Percentiles rank a stretch among this genome's conserved stretches.
These are phyloP conservation scores for Acleris cristana DNA, from an alignment of 2,888 invertebrate genomes.

Conservation along the genomic window DNA sequence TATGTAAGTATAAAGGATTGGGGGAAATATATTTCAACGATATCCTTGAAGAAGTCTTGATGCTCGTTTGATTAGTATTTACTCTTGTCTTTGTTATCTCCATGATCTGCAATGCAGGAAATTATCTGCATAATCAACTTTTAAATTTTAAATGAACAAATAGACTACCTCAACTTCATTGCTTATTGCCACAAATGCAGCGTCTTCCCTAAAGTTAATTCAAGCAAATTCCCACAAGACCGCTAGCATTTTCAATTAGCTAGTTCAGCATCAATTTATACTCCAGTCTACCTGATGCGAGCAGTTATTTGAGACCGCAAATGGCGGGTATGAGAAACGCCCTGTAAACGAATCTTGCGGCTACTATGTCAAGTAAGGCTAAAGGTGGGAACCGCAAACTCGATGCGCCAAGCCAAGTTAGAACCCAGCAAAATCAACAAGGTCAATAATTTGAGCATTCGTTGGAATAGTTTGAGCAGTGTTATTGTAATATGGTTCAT, in stretches of 20 bases:
- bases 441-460: neutral
- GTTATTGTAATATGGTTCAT: too few relatives aligned
- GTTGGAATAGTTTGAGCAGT: too few relatives aligned
- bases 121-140: too few relatives aligned
- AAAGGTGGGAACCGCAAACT: conserved; percentile 26
- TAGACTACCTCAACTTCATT: too few relatives aligned
- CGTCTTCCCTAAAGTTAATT: neutral
- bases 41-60: conserved; percentile 2
- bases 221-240: conserved; percentile 11
- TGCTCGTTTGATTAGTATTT: conserved; percentile 18
- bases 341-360: conserved; percentile 11
- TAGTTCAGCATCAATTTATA: conserved; percentile 4
- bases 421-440: neutral
- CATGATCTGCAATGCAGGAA: neutral
- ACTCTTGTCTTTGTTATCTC: conserved; percentile 13
- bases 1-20: conserved; percentile 9
- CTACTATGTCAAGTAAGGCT: conserved; percentile 20
- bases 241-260: conserved; percentile 12
- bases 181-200: too few relatives aligned
- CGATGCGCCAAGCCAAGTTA: neutral
- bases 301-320: conserved; percentile 13
- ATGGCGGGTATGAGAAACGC: conserved; percentile 4
- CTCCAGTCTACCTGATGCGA: neutral
- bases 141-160: too few relatives aligned
- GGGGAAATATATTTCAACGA: conserved; percentile 20